Evolutionary conservation across 2,113 vertebrate genomes (phyloP).

Genomic region (Aphyosemion australe): DNA sequence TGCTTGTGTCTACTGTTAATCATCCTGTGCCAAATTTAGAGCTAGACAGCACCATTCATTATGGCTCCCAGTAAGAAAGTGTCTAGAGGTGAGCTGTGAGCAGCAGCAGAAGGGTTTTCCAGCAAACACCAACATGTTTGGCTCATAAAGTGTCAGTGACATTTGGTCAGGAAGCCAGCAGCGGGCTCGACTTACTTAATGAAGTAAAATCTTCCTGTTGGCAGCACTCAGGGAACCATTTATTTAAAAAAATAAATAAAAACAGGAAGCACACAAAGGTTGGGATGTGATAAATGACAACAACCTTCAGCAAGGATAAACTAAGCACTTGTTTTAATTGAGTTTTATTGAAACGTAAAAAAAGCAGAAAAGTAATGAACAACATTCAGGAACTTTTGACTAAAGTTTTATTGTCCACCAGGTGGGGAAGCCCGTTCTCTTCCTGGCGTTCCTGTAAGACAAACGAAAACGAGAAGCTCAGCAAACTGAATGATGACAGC

Average conservation of each 20-base stretch:
- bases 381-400: background rate
- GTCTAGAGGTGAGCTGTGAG: conserved; percentile 34
- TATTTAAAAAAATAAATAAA: conserved; percentile 59
- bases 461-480: conserved; percentile 5
- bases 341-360: too few species aligned
- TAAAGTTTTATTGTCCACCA: conserved; percentile 24
- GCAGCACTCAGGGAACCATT: conserved; percentile 69
- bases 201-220: conserved; percentile 73
- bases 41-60: conserved; percentile 44
- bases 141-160: conserved; percentile 66
- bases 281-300: conserved; percentile 1
- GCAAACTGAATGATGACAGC: background rate
- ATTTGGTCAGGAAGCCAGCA: conserved; percentile 64
- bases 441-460: conserved; percentile 40
- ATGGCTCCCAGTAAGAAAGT: conserved; percentile 28
- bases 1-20: conserved; percentile 46
- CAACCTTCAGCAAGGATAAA: conserved; percentile 2
- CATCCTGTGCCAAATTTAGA: conserved; percentile 41
- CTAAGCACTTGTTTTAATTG: background rate
- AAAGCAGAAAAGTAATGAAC: background rate
- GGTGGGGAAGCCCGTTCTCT: conserved; percentile 3
- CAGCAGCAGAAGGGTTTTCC: conserved; percentile 25
- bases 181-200: conserved; percentile 66
- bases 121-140: conserved; percentile 20
- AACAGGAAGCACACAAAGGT: conserved; percentile 55